phyloP scores from a whole-genome alignment of 2,888 invertebrate genomes.

The Polylopha cassiicola region DNA sequence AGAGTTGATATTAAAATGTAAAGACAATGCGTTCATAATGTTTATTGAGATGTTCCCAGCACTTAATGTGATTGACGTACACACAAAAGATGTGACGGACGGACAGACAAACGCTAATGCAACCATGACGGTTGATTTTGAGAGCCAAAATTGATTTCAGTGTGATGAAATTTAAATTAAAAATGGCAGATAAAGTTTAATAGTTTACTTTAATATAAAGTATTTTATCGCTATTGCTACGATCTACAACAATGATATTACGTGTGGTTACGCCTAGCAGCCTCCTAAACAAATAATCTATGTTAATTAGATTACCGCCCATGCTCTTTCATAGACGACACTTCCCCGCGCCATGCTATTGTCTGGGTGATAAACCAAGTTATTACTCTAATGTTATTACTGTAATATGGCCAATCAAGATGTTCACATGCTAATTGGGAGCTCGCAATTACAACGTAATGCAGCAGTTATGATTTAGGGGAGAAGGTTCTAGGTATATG shows the following conservation, averaged over 20 bases:
- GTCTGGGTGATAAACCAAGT: constrained; percentile 41
- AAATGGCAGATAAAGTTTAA: too few species aligned
- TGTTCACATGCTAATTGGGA: constrained; percentile 19
- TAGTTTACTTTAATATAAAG: too few species aligned
- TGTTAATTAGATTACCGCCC: constrained; percentile 12
- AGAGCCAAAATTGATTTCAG: too few species aligned
- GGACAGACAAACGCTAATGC: constrained; percentile 13
- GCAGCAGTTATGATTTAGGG: constrained; percentile 21
- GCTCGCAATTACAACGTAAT: constrained; percentile 11
- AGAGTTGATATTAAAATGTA: too few species aligned
- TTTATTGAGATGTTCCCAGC: constrained; percentile 24
- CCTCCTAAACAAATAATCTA: too few species aligned
- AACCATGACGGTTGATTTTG: constrained; percentile 18
- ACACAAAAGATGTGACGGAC: constrained; percentile 8
- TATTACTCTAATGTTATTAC: constrained; percentile 34
- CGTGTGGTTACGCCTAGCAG: too few species aligned
- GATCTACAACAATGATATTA: too few species aligned
- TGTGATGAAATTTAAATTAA: too few species aligned
- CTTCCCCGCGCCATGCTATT: constrained; percentile 27
- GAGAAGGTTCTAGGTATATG: too few species aligned
- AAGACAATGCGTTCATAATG: constrained; percentile 20
- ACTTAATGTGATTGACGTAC: constrained; percentile 26
- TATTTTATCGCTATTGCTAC: too few species aligned
- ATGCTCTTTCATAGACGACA: constrained; percentile 11
- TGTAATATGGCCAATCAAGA: constrained; percentile 17